Base-by-base conservation (phyloP, 2,113 vertebrate genomes). In the Tyrannus savana region DNA sequence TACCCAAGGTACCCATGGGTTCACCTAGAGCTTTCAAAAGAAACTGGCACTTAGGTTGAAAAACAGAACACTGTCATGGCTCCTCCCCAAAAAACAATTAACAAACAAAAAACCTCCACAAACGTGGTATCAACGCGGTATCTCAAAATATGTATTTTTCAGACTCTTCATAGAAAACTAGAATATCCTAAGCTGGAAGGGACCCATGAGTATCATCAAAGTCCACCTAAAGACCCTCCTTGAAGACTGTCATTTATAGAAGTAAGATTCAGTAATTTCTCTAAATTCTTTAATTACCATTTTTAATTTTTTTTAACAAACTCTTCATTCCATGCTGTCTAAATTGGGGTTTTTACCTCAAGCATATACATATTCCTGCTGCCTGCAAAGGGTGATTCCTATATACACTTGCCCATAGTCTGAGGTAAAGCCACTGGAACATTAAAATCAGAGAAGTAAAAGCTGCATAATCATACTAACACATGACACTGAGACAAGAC, bases 1-100 rank as follows among this genome's bases (percentile, higher is more conserved):
- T 12, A 21, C 59, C 31, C 1, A 9, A 23, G 19, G 15, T 7
- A 27, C 0, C 1, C 4, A 0, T 1, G 7, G 31, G 27, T 11
- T 80, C 19, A 58, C 7, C 19, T 2, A 9, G 14, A 19, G 22
- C 39, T 68, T 39, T 47, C 8, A 1, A 87, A 37, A 15, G 3
- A 71, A 71, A 67, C 2, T 2, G 12, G 22, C 9, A 10, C 11
- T 87, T 16, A 9, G 14, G 2, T 19, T 19, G 16, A 31, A 62
- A 82, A 78, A 23, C 13, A 53, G n/a, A 67, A 30, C 22, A 12
- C 3, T 27, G 37, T 7, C 4, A 1, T 24, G 16, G 16, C 6
- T 17, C 33, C 10, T 12, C 9, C 6, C 6, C 12, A 27, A 44
- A 44, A 27, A 2, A 6, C 19, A 59, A 35, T 14, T 22, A 59